Evolutionary conservation across 2,797 vertebrate species (phyloP), one percentile per base, ranked within the genome.

Genomic region (Chaunax sp.): DNA sequence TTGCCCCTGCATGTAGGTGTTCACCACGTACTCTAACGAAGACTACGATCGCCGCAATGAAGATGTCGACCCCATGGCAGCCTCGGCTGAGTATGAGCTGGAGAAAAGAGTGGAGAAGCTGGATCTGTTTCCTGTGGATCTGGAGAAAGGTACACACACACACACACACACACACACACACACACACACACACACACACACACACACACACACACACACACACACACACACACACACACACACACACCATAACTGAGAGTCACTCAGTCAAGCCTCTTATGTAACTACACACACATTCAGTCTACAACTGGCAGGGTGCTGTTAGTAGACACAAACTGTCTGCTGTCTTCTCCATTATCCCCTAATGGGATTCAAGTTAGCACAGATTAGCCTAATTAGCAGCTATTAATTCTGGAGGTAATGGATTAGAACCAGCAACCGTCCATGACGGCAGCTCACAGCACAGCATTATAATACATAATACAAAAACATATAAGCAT

Each of bases 1-100:
- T 20, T 69, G 9, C 26, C 28, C 46, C 33, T 15, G 0, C 45
- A 23, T n/a, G 0, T 6, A 99, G 98, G 97, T 99, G 72, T 99
- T 98, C 89, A 97, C 96, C 75, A 99, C 98, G 47, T 99, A 98
- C 84, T 98, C 95, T 44, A 99, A 99, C 0, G 96, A 98, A 70
- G 98, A 99, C 67, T 99, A 99, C 0, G 97, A 98, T 69, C 93
- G 98, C 0, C 96, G 97, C 6, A 99, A 99, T 0, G 97, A 98
- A 52, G 98, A 99, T 0, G 96, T 99, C 0, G 98, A 99, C 65
- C 98, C 98, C 63, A 98, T 99, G 98, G 98, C 97, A 0, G 98
- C 97, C 12, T 99, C 98, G 0, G 98, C 98, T 0, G 98, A 99
- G 85, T 99, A 99, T 0, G 98, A 99, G 90, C 93, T 99, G 89